Evolutionary conservation across 2,888 invertebrate species (phyloP).

Genomic region (Brachypalpus laphriformis): DNA sequence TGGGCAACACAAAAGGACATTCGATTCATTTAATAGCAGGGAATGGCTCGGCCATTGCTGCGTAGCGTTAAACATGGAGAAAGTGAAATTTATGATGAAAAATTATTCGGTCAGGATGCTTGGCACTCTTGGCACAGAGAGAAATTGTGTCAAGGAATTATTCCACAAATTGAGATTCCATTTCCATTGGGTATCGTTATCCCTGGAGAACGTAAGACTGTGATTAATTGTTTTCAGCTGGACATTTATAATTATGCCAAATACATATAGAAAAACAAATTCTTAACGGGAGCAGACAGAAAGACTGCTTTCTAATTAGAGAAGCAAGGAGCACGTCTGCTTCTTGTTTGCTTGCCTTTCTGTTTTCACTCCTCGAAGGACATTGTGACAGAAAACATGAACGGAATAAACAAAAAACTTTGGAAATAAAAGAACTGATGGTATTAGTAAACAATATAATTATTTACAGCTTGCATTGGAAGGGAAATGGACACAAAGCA

Average conservation of each 20-base stretch:
- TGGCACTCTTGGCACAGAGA: background rate
- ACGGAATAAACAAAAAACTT: conserved; percentile 6
- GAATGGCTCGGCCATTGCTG: background rate
- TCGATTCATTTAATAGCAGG: conserved; percentile 49
- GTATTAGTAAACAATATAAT: conserved; percentile 60
- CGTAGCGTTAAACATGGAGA: conserved; percentile 9
- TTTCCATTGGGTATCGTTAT: conserved; percentile 14
- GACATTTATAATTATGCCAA: conserved; percentile 67
- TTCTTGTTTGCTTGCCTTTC: conserved; percentile 20
- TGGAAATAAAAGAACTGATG: conserved; percentile 5
- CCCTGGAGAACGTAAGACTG: conserved; percentile 12
- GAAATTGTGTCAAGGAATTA: conserved; percentile 54
- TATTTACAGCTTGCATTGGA: conserved; percentile 1
- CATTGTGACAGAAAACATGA: background rate
- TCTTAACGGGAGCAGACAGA: conserved; percentile 22
- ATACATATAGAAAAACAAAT: conserved; percentile 25
- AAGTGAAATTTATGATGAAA: conserved; percentile 47
- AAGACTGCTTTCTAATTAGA: conserved; percentile 62
- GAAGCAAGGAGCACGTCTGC: conserved; percentile 43
- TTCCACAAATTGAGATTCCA: conserved; percentile 48
- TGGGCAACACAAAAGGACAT: conserved; percentile 61
- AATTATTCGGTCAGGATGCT: conserved; percentile 31
- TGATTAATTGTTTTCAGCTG: conserved; percentile 63
- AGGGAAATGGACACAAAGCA: background rate
- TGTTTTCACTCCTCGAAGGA: conserved; percentile 12